Conservation (phyloP, 2,797 vertebrate genomes). For the Hafferia zeledoni region DNA sequence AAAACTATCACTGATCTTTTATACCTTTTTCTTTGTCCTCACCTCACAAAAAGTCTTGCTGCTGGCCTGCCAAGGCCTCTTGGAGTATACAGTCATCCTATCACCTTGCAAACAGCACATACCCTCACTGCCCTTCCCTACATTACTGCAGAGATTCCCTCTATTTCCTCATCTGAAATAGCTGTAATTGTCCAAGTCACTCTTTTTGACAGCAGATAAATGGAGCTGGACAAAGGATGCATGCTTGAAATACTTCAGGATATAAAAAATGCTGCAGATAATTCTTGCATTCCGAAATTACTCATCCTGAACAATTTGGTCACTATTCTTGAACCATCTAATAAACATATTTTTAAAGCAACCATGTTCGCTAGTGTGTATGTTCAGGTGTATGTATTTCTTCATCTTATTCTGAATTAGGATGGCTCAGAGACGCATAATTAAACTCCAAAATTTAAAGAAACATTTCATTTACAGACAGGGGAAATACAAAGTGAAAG, state of each 20-base stretch:
- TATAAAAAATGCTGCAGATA: not conserved
- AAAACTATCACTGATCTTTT: not conserved
- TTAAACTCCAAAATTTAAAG: not conserved
- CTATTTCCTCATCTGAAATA: not conserved
- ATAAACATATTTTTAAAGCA: not conserved
- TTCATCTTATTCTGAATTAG: conserved; percentile 1
- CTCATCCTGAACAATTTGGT: not conserved
- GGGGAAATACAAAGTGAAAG: not conserved
- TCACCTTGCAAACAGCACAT: not conserved
- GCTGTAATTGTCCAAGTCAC: not conserved
- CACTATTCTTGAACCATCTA: not conserved
- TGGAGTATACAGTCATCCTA: not conserved
- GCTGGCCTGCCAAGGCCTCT: not conserved
- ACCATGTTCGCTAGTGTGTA: not conserved
- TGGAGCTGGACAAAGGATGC: not conserved
- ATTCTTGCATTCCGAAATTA: not conserved
- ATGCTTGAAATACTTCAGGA: not conserved
- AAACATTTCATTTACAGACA: not conserved
- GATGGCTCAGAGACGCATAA: not conserved
- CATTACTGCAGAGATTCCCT: not conserved
- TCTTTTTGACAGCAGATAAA: not conserved
- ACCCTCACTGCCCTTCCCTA: not conserved
- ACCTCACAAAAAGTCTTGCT: not conserved
- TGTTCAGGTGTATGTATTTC: not conserved
- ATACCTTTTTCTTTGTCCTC: no score